Conservation (phyloP, 2,113 vertebrate species). For the Podarcis cretensis region DNA sequence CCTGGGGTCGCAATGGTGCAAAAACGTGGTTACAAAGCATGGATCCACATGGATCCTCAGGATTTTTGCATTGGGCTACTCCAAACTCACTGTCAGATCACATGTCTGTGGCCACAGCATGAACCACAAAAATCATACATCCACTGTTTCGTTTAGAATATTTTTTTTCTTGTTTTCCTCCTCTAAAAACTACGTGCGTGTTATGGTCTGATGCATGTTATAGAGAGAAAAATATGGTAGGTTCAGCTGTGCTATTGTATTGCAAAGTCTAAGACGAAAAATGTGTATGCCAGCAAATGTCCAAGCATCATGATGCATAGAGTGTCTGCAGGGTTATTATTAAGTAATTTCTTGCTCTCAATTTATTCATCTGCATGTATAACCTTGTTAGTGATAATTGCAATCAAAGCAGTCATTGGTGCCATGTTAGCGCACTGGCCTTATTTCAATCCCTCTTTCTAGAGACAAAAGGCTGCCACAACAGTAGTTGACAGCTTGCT, state of each 20-base stretch:
- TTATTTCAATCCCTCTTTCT: background rate
- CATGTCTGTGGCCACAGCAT: no score
- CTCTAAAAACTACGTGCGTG: no score
- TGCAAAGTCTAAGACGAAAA: background rate
- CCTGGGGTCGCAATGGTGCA: no score
- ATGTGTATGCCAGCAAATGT: background rate
- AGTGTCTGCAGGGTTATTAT: background rate
- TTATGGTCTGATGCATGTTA: no score
- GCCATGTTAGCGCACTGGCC: background rate
- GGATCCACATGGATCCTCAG: no score
- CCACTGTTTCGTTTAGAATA: no score
- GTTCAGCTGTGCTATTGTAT: background rate
- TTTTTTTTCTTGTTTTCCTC: no score
- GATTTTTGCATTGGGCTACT: no score
- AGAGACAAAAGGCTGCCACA: background rate
- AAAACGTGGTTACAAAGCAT: no score
- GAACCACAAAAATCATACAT: no score
- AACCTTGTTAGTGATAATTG: constrained; percentile 2
- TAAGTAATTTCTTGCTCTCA: constrained; percentile 19
- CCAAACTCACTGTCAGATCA: no score
- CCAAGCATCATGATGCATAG: background rate
- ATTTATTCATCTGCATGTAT: background rate
- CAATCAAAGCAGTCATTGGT: background rate
- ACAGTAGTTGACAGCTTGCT: background rate
- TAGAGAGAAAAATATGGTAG: no score